Percentiles rank a stretch among this genome's conserved stretches.
Conservation (phyloP, 1,140 invertebrate genomes). For the Drosophila persimilis region DNA sequence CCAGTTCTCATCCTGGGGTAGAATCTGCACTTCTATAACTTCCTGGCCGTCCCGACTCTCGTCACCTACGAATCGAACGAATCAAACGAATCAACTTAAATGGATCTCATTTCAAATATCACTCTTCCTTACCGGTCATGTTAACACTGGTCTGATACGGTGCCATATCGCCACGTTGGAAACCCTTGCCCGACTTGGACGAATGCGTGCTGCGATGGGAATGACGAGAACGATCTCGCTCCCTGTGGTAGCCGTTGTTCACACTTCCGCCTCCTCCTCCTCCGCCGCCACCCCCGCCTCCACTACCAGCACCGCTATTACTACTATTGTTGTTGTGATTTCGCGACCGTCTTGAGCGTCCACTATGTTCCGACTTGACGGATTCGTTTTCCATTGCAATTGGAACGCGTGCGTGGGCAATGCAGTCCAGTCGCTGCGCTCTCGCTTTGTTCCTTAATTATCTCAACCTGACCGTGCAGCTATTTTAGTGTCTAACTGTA, state of each 20-base stretch:
- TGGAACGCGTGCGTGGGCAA: constrained; percentile 42
- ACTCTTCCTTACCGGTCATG: constrained; percentile 85
- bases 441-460: constrained; percentile 44
- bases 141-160: constrained; percentile 92
- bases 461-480: constrained; percentile 58
- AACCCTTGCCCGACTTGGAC: constrained; percentile 66
- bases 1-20: constrained; percentile 98
- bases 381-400: constrained; percentile 82
- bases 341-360: constrained; percentile 80
- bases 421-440: constrained; percentile 1
- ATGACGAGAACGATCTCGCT: constrained; percentile 77
- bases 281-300: constrained; percentile 33
- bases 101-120: too few species aligned
- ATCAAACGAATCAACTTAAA: too few species aligned
- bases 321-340: constrained; percentile 78
- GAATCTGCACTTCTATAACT: constrained; percentile 95
- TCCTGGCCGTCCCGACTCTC: constrained; percentile 87
- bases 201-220: constrained; percentile 81
- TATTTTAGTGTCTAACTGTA: constrained; percentile 77
- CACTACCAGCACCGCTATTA: constrained; percentile 42
- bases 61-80: constrained; percentile 34
- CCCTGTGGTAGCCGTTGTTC: constrained; percentile 78
- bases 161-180: constrained; percentile 85
- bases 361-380: constrained; percentile 82
- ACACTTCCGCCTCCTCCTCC: constrained; percentile 57